Percentiles rank a stretch among this genome's conserved stretches.
These are phyloP conservation scores for Pygoscelis adeliae DNA, from an alignment of 2,113 vertebrate species.

Conservation along the genomic window DNA sequence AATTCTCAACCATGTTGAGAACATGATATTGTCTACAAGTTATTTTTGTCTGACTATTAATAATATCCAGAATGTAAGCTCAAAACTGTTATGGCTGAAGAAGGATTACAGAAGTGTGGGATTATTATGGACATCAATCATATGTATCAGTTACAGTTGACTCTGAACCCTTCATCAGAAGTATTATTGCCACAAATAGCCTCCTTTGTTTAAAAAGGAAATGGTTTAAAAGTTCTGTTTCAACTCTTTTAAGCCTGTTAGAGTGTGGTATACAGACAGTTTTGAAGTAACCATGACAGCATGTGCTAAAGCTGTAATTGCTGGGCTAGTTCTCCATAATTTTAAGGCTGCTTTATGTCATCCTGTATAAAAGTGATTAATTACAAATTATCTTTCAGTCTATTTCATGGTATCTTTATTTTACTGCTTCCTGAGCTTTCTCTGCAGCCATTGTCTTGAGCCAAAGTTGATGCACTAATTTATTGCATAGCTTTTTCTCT, in stretches of 20 bases:
- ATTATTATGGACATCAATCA: conserved; percentile 40
- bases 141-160: background rate
- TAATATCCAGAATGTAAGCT: background rate
- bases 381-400: background rate
- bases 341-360: conserved; percentile 18
- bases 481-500: background rate
- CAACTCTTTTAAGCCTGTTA: conserved; percentile 35
- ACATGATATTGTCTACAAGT: background rate
- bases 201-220: background rate
- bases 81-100: background rate
- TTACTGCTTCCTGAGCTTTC: background rate
- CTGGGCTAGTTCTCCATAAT: background rate
- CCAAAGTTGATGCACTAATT: background rate
- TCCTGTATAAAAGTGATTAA: background rate
- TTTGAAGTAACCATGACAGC: conserved; percentile 28
- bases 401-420: background rate
- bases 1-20: conserved; percentile 2
- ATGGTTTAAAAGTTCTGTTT: conserved; percentile 11
- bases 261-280: background rate
- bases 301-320: background rate
- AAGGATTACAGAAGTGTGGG: conserved; percentile 41
- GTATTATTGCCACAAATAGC: conserved; percentile 20
- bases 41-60: conserved; percentile 43
- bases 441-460: background rate
- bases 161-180: conserved; percentile 15